A percentile compares a stretch with the other conserved stretches of the same genome.
These are phyloP conservation scores for Aegithalos caudatus DNA, from an alignment of 2,113 vertebrate species.

Conservation along the genomic window DNA sequence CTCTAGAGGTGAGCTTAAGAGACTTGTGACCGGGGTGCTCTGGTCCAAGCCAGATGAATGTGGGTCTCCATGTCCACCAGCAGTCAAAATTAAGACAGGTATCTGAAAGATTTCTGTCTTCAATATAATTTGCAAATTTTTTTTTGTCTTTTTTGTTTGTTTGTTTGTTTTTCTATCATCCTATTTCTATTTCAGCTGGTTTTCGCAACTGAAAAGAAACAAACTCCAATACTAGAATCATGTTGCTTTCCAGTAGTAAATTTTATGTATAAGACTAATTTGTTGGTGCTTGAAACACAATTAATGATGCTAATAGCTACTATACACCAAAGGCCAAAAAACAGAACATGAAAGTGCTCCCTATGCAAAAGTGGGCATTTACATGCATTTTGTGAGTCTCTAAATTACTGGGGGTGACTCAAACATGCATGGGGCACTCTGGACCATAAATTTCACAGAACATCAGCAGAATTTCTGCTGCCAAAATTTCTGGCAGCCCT, in stretches of 20 bases:
- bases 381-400: not conserved
- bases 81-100: not conserved
- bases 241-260: not conserved
- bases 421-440: not conserved
- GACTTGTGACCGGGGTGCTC: not conserved
- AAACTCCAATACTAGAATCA: not conserved
- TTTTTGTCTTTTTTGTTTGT: not conserved
- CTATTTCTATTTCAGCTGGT: not conserved
- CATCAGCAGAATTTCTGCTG: not conserved
- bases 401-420: not conserved
- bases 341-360: not conserved
- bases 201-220: not conserved
- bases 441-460: not conserved
- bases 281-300: not conserved
- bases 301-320: not conserved
- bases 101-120: not conserved
- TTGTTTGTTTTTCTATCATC: not conserved
- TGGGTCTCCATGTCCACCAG: not conserved
- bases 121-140: not conserved
- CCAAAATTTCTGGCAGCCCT: not conserved
- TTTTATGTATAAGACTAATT: not conserved
- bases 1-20: not conserved
- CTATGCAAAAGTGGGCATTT: not conserved
- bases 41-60: not conserved
- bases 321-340: not conserved